phyloP scores from a whole-genome alignment of 2,113 vertebrate genomes.

The Tragulus kanchil region DNA sequence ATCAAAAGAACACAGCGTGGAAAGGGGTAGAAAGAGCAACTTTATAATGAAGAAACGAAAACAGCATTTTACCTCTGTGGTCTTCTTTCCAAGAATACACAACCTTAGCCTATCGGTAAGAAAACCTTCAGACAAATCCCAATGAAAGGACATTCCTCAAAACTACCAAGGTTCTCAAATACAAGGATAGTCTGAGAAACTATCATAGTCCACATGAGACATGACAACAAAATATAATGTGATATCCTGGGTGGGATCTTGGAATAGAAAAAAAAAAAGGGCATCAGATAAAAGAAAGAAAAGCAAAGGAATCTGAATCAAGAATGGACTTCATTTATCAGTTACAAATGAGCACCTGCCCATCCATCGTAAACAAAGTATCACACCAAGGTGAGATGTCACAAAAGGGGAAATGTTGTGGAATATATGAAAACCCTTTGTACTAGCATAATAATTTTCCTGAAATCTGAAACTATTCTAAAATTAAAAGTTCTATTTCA shows the following conservation, averaged over 20 bases:
- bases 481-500: not conserved
- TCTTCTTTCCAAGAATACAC: slow-evolving; percentile 1
- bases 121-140: not conserved
- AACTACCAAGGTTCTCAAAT: slow-evolving; percentile 20
- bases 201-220: not conserved
- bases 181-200: not conserved
- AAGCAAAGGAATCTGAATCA: slow-evolving; percentile 29
- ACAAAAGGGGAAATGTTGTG: not conserved
- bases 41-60: not conserved
- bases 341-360: not conserved
- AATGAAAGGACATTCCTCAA: not conserved
- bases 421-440: not conserved
- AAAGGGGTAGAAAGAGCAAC: not conserved
- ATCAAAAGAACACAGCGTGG: not conserved
- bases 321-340: not conserved
- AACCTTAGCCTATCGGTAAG: not conserved
- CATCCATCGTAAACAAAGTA: not conserved
- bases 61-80: not conserved
- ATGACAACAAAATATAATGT: not conserved
- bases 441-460: not conserved
- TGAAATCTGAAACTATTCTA: not conserved
- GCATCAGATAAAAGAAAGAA: not conserved
- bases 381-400: not conserved
- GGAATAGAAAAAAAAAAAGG: slow-evolving; percentile 44
- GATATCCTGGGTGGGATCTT: not conserved